These are phyloP conservation scores for Cantharis rufa DNA, from an alignment of 2,888 invertebrate genomes.

Conservation along the genomic window DNA sequence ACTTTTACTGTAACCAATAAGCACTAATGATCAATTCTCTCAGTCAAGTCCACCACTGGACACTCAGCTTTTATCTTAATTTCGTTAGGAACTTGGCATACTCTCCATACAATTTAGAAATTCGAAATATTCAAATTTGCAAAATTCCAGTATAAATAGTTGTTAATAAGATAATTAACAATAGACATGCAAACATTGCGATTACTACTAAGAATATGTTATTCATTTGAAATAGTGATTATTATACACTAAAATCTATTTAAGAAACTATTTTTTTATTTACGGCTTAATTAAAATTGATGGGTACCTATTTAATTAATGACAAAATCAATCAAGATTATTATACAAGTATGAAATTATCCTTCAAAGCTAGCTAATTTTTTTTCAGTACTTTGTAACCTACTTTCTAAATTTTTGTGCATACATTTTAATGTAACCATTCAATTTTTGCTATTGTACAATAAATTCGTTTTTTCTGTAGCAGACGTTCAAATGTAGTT, in stretches of 20 bases:
- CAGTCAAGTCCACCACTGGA: neutral
- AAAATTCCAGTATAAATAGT: no score
- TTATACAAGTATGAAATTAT: neutral
- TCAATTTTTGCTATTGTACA: neutral
- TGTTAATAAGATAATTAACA: no score
- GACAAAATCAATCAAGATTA: neutral
- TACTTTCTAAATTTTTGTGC: slow-evolving; percentile 23
- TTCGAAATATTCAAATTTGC: no score
- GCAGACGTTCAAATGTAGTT: no score
- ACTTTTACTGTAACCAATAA: no score
- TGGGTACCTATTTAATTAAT: neutral
- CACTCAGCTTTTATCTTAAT: neutral
- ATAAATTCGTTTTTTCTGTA: neutral
- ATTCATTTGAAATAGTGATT: neutral
- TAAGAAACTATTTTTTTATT: neutral
- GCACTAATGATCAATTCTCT: no score
- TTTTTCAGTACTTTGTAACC: slow-evolving; percentile 15
- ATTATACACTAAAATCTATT: no score
- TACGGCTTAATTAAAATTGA: neutral
- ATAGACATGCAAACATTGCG: neutral
- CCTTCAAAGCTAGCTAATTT: neutral
- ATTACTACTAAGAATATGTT: neutral
- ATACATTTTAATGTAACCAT: slow-evolving; percentile 12
- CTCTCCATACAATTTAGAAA: no score
- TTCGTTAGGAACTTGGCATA: no score